These are phyloP conservation scores for Rhodeus uyekii DNA, from an alignment of 2,797 vertebrate species.

Conservation along the genomic window DNA sequence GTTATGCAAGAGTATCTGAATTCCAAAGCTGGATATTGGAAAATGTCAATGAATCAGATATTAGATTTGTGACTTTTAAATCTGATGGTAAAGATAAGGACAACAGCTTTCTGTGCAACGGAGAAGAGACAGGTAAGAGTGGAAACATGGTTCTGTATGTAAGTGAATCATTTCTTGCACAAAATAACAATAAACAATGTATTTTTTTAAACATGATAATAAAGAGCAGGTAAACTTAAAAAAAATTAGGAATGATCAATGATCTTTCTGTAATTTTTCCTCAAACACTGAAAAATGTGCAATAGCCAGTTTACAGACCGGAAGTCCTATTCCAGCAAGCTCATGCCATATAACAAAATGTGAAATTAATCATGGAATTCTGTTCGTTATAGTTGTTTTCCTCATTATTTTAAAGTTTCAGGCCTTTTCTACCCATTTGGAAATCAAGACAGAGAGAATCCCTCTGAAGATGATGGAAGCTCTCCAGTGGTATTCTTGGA, in stretches of 20 bases:
- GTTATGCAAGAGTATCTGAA: slow-evolving; percentile 67
- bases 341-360: background rate
- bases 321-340: background rate
- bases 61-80: slow-evolving; percentile 12
- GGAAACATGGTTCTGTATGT: background rate
- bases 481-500: background rate
- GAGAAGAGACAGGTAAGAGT: background rate
- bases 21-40: slow-evolving; percentile 66
- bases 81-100: background rate
- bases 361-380: background rate
- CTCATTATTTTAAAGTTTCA: background rate
- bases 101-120: background rate
- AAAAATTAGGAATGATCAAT: too few relatives aligned
- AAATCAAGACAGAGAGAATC: background rate
- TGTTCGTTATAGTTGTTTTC: background rate
- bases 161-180: background rate
- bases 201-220: background rate
- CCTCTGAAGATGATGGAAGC: background rate
- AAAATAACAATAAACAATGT: background rate
- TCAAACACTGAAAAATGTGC: background rate
- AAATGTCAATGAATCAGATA: background rate
- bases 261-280: too few relatives aligned
- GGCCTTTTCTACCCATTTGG: slow-evolving; percentile 30
- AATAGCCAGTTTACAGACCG: background rate
- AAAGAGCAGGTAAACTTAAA: background rate